These are phyloP conservation scores for Melinaea marsaeus DNA, from an alignment of 2,888 invertebrate genomes.

Conservation along the genomic window DNA sequence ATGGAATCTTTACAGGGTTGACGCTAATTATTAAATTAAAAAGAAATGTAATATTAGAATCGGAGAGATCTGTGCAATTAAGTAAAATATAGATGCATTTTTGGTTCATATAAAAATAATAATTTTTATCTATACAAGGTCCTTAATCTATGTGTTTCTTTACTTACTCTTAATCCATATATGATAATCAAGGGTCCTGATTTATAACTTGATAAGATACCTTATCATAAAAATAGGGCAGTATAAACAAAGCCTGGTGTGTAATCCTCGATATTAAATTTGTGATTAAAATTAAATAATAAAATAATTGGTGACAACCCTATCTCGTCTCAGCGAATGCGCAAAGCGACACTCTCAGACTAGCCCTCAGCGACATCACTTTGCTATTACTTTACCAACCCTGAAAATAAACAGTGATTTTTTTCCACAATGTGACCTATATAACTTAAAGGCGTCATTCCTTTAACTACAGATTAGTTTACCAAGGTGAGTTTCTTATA, in stretches of 20 bases:
- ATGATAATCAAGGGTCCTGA: neutral
- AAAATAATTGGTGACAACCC: constrained; percentile 47
- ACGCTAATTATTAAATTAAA: constrained; percentile 18
- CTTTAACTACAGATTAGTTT: neutral
- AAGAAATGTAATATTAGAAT: neutral
- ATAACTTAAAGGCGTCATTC: constrained; percentile 12
- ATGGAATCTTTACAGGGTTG: constrained; percentile 63
- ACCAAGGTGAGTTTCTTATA: no score
- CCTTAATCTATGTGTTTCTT: no score
- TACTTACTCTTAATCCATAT: no score
- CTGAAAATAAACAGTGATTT: constrained; percentile 42
- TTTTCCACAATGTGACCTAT: constrained; percentile 31
- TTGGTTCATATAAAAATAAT: no score
- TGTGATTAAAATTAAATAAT: constrained; percentile 1
- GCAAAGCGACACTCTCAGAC: constrained; percentile 63
- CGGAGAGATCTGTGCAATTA: no score
- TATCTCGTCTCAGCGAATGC: constrained; percentile 55
- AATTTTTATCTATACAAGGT: no score
- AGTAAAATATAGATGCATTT: no score
- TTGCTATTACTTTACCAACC: constrained; percentile 27
- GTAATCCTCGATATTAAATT: no score
- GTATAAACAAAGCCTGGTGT: no score
- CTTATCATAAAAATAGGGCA: no score
- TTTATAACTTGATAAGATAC: neutral
- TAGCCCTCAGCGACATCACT: constrained; percentile 44